phyloP scores from a whole-genome alignment of 2,888 invertebrate species.

The Synergus japonicus region DNA sequence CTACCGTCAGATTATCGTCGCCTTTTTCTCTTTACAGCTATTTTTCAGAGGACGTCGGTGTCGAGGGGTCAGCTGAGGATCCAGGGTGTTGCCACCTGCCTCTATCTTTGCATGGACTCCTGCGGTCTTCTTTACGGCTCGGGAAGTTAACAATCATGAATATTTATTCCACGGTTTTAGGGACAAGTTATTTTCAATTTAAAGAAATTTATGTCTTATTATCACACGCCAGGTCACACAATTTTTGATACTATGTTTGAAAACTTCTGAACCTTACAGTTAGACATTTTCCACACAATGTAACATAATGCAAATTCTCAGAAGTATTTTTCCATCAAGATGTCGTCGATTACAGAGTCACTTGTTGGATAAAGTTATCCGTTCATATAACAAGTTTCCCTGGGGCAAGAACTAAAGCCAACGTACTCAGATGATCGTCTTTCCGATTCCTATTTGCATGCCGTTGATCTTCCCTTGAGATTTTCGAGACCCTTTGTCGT shows the following conservation, averaged over 20 bases:
- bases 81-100: slow-evolving; percentile 91
- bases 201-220: not conserved
- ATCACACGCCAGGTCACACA: not conserved
- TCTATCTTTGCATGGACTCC: slow-evolving; percentile 93
- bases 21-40: slow-evolving; percentile 80
- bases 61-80: slow-evolving; percentile 91
- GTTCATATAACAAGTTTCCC: not conserved
- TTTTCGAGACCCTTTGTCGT: slow-evolving; percentile 28
- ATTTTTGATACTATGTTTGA: too few species aligned
- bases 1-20: slow-evolving; percentile 39
- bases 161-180: not conserved
- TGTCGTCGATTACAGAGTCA: slow-evolving; percentile 14
- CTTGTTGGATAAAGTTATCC: slow-evolving; percentile 21
- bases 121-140: slow-evolving; percentile 92
- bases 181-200: slow-evolving; percentile 8
- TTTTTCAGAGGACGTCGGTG: slow-evolving; percentile 84
- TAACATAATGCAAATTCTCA: not conserved
- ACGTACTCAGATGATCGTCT: slow-evolving; percentile 11
- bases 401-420: not conserved
- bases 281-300: not conserved
- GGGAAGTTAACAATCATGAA: slow-evolving; percentile 81
- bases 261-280: too few species aligned
- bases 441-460: slow-evolving; percentile 37
- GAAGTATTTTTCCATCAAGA: not conserved
- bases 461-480: slow-evolving; percentile 21